Base-by-base conservation (phyloP, 2,113 vertebrate genomes). In the Aleadryas rufinucha region DNA sequence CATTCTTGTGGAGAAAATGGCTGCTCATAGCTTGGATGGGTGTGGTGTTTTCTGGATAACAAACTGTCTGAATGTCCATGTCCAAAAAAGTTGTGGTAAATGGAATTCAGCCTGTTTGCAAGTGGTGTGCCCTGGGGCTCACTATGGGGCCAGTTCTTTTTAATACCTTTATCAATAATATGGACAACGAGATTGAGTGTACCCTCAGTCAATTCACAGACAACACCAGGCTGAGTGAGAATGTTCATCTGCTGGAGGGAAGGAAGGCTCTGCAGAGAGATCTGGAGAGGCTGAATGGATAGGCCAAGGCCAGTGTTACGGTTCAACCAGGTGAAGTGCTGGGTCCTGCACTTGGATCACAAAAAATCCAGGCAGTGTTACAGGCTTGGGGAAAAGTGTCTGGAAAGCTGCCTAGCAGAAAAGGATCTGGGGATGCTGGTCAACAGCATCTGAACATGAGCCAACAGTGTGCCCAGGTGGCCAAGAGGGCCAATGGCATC, bases 101-200 rank as follows among this genome's bases (percentile, higher is more conserved):
- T 10, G 7, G 27, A 71, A 31, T 23, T 68, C 20, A 24, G 23
- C 45, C 20, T 1, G 0, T 33, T n/a, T 49, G 53, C 27, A 47
- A 35, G 10, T 20, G 15, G 13, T 39, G 18, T 28, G 31, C 7
- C 18, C 28, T 45, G 28, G 24, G 35, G 11, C 39, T 83, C 39
- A 44, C 5, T 22, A 11, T 3, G 7, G 11, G 4, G 13, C 19
- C 9, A 14, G 8, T 33, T 72, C 9, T 68, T 3, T 47, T 82
- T 31, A 63, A 39, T 37, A 42, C 13, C 31, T 53, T 68, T 27
- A 44, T 53, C 6, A 24, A 3, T 63, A 17, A 31, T 27, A 17
- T n/a, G 37, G 26, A 31, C 1, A 6, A 39, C 4, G 3, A 19
- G 5, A 49, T 61, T 9, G 3, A 61, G 20, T 3, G 1, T 4